phyloP scores from a whole-genome alignment of 1,140 invertebrate genomes.

The Cherax destructor region DNA sequence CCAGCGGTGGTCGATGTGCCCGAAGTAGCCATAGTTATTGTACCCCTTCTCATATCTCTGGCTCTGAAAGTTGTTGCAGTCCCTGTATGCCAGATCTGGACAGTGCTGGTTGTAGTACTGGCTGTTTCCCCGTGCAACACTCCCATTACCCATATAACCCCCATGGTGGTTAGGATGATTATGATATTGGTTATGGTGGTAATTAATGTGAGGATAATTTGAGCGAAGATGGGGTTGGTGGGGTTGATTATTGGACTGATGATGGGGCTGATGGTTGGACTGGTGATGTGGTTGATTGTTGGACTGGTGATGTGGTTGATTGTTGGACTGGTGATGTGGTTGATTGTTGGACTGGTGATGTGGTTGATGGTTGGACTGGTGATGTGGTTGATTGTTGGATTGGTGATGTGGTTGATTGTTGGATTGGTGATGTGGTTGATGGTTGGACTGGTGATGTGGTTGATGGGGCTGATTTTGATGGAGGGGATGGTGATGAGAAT shows the following conservation, averaged over 20 bases:
- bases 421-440: conserved; percentile 2
- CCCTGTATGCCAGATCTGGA: conserved; percentile 5
- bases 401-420: conserved; percentile 30
- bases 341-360: no score
- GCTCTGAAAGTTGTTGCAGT: conserved; percentile 31
- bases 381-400: background rate
- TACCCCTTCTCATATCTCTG: conserved; percentile 46
- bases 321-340: no score
- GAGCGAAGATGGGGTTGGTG: no score
- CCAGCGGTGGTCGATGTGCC: conserved; percentile 17
- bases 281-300: conserved; percentile 16
- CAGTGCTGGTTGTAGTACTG: conserved; percentile 43
- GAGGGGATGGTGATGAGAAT: conserved; percentile 28
- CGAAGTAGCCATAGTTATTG: conserved; percentile 34
- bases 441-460: background rate
- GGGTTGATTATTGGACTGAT: background rate
- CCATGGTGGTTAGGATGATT: conserved; percentile 18
- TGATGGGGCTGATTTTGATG: conserved; percentile 36
- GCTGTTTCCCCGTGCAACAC: conserved; percentile 14
- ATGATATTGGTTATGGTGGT: conserved; percentile 17
- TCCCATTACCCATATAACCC: conserved; percentile 1
- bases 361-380: no score
- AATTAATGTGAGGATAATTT: background rate
- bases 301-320: conserved; percentile 13
- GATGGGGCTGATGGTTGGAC: background rate